Conservation (phyloP, 2,113 vertebrate species). For the Prunella himalayana region DNA sequence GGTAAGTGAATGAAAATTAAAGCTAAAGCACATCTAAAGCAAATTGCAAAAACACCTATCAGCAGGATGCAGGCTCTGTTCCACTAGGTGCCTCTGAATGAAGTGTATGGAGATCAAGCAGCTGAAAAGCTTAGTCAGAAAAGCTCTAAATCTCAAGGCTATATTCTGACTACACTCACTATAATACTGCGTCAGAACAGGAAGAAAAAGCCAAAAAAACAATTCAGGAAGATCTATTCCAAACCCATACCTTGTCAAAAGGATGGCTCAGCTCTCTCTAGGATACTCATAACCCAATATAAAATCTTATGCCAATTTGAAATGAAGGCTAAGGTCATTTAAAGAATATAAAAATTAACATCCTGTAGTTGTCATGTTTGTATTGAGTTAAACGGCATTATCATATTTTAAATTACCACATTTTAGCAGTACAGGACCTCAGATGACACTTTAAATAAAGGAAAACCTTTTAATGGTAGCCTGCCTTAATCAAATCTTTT, state of each 20-base stretch:
- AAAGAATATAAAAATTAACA: neutral
- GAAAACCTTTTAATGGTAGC: neutral
- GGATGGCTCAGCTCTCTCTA: neutral
- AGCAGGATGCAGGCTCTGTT: conserved; percentile 18
- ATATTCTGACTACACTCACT: neutral
- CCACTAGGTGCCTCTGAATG: neutral
- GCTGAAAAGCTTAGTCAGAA: neutral
- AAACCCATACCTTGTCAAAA: neutral
- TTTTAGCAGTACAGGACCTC: neutral
- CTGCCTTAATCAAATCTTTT: neutral
- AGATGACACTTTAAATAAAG: neutral
- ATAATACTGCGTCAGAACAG: neutral
- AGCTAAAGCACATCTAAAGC: neutral
- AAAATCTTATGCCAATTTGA: neutral
- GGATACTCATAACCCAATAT: neutral
- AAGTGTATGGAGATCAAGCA: neutral
- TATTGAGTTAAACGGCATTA: neutral
- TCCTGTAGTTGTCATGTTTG: neutral
- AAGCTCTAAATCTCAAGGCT: neutral
- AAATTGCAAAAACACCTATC: conserved; percentile 7
- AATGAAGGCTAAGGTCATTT: neutral
- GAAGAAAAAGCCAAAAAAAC: too few relatives aligned
- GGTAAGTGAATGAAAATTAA: neutral
- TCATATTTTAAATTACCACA: neutral
- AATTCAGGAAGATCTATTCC: neutral